Evolutionary conservation across 2,113 vertebrate genomes (phyloP).

Genomic region (Ranitomeya imitator): DNA sequence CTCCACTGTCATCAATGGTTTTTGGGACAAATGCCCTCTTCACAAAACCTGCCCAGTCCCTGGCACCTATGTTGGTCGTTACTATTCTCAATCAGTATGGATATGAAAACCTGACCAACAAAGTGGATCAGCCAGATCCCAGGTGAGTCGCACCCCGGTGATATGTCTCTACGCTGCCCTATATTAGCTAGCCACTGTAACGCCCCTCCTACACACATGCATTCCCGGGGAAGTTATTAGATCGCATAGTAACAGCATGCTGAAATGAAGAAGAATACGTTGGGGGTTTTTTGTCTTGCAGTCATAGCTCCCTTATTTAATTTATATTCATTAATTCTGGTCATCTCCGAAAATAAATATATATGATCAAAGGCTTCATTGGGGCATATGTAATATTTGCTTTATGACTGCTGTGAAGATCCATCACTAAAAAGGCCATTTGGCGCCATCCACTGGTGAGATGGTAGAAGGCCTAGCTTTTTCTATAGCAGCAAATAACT

Average conservation of each 20-base stretch:
- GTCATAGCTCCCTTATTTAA: too few species aligned
- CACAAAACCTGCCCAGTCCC: slow-evolving; percentile 87
- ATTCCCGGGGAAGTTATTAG: too few species aligned
- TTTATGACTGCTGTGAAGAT: neutral
- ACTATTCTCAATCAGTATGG: slow-evolving; percentile 82
- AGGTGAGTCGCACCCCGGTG: slow-evolving; percentile 66
- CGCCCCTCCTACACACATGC: too few species aligned
- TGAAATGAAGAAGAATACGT: too few species aligned
- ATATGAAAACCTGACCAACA: slow-evolving; percentile 76
- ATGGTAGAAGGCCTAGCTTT: neutral
- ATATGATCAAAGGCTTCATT: too few species aligned
- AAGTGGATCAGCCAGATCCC: slow-evolving; percentile 60
- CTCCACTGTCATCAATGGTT: slow-evolving; percentile 86
- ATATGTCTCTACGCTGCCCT: neutral
- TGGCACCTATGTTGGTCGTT: slow-evolving; percentile 86
- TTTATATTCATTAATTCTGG: too few species aligned
- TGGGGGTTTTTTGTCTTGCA: too few species aligned
- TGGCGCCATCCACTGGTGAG: slow-evolving; percentile 1
- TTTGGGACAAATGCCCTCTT: slow-evolving; percentile 91
- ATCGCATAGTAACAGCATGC: too few species aligned
- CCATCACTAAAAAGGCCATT: neutral
- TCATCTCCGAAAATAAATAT: too few species aligned
- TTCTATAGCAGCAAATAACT: too few species aligned
- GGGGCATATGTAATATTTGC: too few species aligned
- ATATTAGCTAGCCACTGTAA: too few species aligned